Evolutionary conservation across 2,797 vertebrate genomes (phyloP), one percentile per base, ranked within the genome.

Genomic region (Acrocephalus scirpaceus): DNA sequence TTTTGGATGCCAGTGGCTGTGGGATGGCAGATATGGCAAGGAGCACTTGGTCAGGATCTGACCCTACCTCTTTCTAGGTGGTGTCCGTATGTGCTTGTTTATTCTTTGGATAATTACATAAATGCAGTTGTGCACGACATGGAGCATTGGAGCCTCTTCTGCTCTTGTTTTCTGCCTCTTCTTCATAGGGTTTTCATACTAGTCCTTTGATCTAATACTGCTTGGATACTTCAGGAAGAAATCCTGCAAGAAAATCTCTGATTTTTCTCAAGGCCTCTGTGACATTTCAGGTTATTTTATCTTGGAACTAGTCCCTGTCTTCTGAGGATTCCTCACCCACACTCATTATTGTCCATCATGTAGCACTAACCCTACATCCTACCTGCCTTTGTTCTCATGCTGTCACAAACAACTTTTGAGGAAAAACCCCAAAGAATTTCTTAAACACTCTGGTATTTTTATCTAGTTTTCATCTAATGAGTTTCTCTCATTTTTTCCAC

Each of bases 231-330:
- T 88, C 34, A 72, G 42, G 57, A 90, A 20, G 36, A 81, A 88
- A 66, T 79, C 10, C 22, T 61, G 25, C 6, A 29, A 50, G 23
- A 72, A 77, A 85, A 80, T 54, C 2, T 44, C 34, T 50, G 34
- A 47, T 66, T 88, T 88, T 88, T 57, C 51, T 78, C 45, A 50
- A 67, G 36, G 25, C 13, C 22, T 77, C 54, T 91, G 20, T 71
- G 57, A 44, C 16, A n/a, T 94, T 77, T 80, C 38, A 42, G 50
- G 30, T 77, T 93, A 47, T 81, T 90, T 90, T 72, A 54, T 86
- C 40, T 85, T 66, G 29, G 32, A 76, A 47, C 11, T 61, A 44
- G 36, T 66, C 8, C 23, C 34, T 61, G 34, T 48, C 34, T 56
- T 87, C 40, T 65, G 53, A 67, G 53, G 11, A 7, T 70, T 86